Percentiles rank a stretch among this genome's conserved stretches.
Conservation (phyloP, 2,113 vertebrate species). For the Elachura formosa region DNA sequence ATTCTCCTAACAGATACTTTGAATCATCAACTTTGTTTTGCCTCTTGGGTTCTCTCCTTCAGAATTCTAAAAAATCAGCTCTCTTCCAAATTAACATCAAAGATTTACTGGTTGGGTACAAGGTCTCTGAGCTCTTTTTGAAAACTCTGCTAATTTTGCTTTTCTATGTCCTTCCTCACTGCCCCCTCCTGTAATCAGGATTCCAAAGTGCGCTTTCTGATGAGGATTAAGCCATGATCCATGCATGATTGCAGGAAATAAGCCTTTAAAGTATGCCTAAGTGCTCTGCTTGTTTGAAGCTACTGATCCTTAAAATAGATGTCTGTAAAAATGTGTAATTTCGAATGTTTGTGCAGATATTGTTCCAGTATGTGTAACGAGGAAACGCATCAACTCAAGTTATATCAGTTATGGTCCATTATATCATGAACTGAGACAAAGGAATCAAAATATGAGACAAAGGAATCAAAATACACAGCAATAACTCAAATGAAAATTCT, state of each 20-base stretch:
- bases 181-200: not conserved
- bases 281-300: conserved; percentile 43
- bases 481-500: not conserved
- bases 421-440: conserved; percentile 31
- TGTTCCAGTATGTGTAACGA: not conserved
- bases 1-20: not conserved
- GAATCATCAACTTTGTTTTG: not conserved
- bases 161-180: not conserved
- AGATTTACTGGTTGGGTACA: not conserved
- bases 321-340: conserved; percentile 26
- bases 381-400: conserved; percentile 11
- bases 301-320: conserved; percentile 59
- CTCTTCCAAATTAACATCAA: not conserved
- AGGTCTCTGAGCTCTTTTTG: not conserved
- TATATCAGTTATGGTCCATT: conserved; percentile 46
- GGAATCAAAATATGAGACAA: conserved; percentile 22
- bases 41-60: not conserved
- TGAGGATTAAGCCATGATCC: conserved; percentile 36
- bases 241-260: conserved; percentile 47
- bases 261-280: conserved; percentile 51
- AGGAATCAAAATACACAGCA: not conserved
- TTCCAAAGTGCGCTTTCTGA: not conserved
- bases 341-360: conserved; percentile 30
- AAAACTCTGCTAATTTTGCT: not conserved
- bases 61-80: not conserved